Conservation (phyloP, 1,140 invertebrate genomes). For the Carcinoscorpius rotundicauda region DNA sequence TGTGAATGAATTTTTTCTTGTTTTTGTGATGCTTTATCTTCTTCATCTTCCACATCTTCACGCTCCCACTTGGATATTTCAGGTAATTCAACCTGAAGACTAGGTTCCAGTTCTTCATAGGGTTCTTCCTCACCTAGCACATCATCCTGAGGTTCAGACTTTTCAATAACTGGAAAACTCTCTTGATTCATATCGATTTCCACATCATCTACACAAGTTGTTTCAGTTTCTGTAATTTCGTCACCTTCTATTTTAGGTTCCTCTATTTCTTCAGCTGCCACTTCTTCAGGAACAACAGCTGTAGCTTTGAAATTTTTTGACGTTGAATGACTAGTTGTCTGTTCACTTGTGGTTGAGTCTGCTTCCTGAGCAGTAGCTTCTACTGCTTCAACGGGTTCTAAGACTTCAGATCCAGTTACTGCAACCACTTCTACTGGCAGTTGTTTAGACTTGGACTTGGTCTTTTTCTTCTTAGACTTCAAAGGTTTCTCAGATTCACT, state of each 20-base stretch:
- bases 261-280: too few relatives aligned
- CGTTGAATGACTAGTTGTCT: too few relatives aligned
- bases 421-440: too few relatives aligned
- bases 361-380: too few relatives aligned
- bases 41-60: constrained; percentile 44
- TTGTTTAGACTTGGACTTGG: too few relatives aligned
- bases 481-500: constrained; percentile 20
- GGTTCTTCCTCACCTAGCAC: constrained; percentile 11
- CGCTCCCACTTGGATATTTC: constrained; percentile 80
- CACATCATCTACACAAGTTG: constrained; percentile 27
- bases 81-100: constrained; percentile 48
- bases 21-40: constrained; percentile 6
- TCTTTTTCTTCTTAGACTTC: constrained; percentile 24
- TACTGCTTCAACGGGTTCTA: too few relatives aligned
- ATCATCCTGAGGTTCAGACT: constrained; percentile 9
- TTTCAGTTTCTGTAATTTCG: constrained; percentile 18
- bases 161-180: constrained; percentile 5
- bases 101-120: constrained; percentile 22
- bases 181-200: too few relatives aligned
- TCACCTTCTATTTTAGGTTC: too few relatives aligned
- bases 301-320: too few relatives aligned
- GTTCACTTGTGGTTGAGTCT: too few relatives aligned
- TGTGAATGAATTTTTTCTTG: constrained; percentile 12
- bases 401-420: too few relatives aligned
- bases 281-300: too few relatives aligned